Evolutionary conservation across 2,113 vertebrate species (phyloP), one percentile per base, ranked within the genome.

Genomic region (Anoplopoma fimbria): DNA sequence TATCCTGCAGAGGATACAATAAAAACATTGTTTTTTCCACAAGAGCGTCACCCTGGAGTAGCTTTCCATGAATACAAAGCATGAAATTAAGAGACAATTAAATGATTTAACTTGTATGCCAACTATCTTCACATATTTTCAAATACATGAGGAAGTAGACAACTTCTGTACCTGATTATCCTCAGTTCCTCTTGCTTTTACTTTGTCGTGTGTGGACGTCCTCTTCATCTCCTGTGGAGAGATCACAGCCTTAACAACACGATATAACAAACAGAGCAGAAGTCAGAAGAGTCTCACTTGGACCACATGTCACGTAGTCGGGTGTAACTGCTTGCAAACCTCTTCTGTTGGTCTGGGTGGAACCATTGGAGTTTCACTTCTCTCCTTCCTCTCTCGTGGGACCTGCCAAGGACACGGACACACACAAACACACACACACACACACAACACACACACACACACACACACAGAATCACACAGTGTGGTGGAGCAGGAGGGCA

Each of bases 181-280:
- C 53, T 85, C 83, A 3, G 81, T 12, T 38, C 25, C 71, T 75
- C 49, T 71, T 13, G 51, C 27, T 51, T 75, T 79, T n/a, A 57
- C 73, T 74, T 67, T 77, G 38, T 47, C 14, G 13, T 83, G 23
- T 4, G 77, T 3, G 17, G 72, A 67, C 1, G 33, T 79, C 49
- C 12, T 42, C 77, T 75, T 93, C 85, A 84, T 82, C 57, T 93
- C 90, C 94, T 95, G 85, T 19, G 14, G 34, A 80, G 10, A 76
- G 31, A 51, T 38, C 53, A 68, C 33, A 71, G 36, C 12, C 1
- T 75, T 21, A 81, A 69, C 5, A 55, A 73, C 33, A 67, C 4
- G 36, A 64, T 4, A 9, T 0, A 23, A 25, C 38, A 38, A 23
- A 61, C 23, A 31, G 34, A 79, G 29, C 2, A 58, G n/a, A 74